Base-by-base conservation (phyloP, 2,888 invertebrate species). In the Fragum sueziense region DNA sequence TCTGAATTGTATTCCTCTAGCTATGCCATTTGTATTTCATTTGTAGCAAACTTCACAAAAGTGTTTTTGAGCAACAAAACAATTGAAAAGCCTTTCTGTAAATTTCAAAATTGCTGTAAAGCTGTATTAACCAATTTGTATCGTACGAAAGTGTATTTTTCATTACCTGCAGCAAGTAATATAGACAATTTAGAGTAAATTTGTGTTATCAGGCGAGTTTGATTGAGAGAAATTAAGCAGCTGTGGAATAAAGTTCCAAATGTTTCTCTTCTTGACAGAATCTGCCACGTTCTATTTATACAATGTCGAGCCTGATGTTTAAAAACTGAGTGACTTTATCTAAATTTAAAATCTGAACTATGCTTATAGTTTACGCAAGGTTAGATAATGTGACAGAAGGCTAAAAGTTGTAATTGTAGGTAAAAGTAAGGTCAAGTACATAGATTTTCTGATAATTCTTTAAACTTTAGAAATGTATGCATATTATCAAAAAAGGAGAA, bases 221-320 rank as follows among this genome's bases (percentile, higher is more conserved):
- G 47, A 47, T 47, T 47, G 47, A 57, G 57, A 27, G 57, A 57
- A 61, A 61, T 33, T 31, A 11, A 33, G 31, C 61, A 61, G 61
- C 61, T 61, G 61, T n/a, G 33, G n/a, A n/a, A 33, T 33, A n/a
- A n/a, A 9, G 33, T n/a, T 33, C 61, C 29, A 61, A 61, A 61
- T 61, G 61, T 31, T 61, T 31, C 31, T 6, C 4, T 33, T 61
- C 61, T 33, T 11, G 31, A 20, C 20, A n/a, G 2, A 31, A 9
- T 3, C 29, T 61, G 61, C 31, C 61, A 61, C 61, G 33, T 17
- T 61, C 61, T 61, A 29, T 61, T 61, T 61, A 61, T 31, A 31
- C 0, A 61, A 33, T 61, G 61, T 27, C 61, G 33, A 33, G 9
- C n/a, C n/a, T 20, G 33, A 61, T 61, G 61, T 61, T 61, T 61